Conservation (phyloP, 2,797 vertebrate genomes). For the Bovichtus diacanthus region DNA sequence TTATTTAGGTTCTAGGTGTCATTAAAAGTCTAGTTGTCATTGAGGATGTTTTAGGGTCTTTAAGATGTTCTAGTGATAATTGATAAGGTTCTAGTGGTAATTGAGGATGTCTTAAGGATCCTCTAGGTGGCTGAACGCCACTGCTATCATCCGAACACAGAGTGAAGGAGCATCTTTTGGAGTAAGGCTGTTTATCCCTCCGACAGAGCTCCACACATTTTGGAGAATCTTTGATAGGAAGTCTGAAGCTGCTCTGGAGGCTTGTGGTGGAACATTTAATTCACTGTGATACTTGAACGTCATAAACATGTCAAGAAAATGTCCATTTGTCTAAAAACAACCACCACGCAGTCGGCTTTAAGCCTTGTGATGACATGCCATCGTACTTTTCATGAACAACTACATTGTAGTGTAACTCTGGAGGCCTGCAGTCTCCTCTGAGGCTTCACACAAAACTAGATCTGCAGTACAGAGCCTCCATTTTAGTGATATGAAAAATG, state of each 20-base stretch:
- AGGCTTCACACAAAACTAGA: no score
- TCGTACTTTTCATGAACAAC: conserved; percentile 30
- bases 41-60: not conserved
- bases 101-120: not conserved
- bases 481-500: not conserved
- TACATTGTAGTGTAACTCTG: conserved; percentile 5
- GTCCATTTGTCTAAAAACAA: not conserved
- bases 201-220: not conserved
- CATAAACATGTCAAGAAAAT: conserved; percentile 22
- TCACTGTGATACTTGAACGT: no score
- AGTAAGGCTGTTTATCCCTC: no score
- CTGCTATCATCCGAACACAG: not conserved
- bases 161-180: not conserved
- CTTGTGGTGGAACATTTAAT: no score
- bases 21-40: no score
- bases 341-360: conserved; percentile 10
- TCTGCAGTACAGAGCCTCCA: conserved; percentile 13
- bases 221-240: not conserved
- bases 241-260: not conserved
- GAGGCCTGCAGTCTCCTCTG: conserved; percentile 18
- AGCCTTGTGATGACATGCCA: conserved; percentile 46
- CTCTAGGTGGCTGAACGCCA: not conserved
- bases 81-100: not conserved
- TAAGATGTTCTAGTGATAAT: not conserved
- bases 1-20: not conserved